phyloP scores from a whole-genome alignment of 2,113 vertebrate genomes.

The Sturnira hondurensis region DNA sequence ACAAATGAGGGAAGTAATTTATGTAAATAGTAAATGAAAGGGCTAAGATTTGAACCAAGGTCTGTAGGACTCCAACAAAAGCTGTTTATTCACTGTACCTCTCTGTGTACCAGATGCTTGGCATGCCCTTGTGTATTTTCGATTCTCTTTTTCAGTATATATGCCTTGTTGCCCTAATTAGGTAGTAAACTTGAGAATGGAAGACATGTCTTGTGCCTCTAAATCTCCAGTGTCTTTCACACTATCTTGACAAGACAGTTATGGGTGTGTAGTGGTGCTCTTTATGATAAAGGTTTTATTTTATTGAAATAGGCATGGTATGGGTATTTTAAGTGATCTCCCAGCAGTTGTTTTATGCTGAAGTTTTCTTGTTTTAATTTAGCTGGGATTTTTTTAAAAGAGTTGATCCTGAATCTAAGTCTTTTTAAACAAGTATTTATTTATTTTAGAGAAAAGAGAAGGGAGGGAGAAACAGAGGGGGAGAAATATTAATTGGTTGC shows the following conservation, averaged over 20 bases:
- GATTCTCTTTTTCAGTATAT: background rate
- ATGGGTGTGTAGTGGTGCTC: background rate
- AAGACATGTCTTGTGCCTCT: background rate
- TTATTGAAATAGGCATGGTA: background rate
- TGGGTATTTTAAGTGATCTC: constrained; percentile 34
- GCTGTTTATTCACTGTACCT: background rate
- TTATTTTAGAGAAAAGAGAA: no score
- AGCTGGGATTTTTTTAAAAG: background rate
- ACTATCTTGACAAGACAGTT: background rate
- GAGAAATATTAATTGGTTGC: no score
- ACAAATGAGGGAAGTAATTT: constrained; percentile 23
- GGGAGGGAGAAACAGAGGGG: no score
- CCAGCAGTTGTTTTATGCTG: background rate
- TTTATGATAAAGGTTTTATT: constrained; percentile 34
- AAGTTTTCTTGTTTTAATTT: constrained; percentile 50
- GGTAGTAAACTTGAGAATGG: background rate
- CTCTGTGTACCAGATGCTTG: background rate
- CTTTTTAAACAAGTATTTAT: no score
- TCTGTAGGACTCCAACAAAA: background rate
- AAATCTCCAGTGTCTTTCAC: background rate
- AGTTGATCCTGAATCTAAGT: no score
- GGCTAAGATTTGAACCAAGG: background rate
- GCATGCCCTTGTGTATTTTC: background rate
- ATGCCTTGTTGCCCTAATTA: background rate
- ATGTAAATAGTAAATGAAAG: background rate